A percentile compares a stretch with the other conserved stretches of the same genome.
phyloP scores from a whole-genome alignment of 2,113 vertebrate species.

The Ptilonorhynchus violaceus region DNA sequence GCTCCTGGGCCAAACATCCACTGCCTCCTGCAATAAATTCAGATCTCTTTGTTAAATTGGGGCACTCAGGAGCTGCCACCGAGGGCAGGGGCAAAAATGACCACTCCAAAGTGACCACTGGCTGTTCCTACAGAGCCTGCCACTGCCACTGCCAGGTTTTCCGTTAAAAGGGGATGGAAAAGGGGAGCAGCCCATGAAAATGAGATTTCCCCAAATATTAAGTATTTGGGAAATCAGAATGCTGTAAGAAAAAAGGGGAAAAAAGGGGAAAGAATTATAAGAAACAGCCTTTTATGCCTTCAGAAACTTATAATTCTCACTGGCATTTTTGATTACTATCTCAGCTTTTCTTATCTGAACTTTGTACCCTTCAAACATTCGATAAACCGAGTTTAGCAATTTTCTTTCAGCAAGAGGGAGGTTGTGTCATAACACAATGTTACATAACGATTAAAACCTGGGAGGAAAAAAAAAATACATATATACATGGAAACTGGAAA shows the following conservation, averaged over 20 bases:
- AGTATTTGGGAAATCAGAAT: background rate
- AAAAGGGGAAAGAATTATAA: background rate
- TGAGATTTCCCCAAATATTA: background rate
- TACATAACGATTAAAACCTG: slow-evolving; percentile 45
- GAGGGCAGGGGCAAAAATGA: background rate
- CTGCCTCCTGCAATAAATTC: background rate
- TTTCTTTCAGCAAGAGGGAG: slow-evolving; percentile 21
- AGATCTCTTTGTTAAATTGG: background rate
- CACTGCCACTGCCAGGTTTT: background rate
- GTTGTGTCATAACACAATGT: slow-evolving; percentile 22
- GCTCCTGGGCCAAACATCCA: background rate
- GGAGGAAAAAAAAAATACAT: background rate
- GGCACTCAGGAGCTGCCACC: background rate
- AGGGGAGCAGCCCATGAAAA: background rate
- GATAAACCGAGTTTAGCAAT: slow-evolving; percentile 25
- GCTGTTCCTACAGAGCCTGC: background rate
- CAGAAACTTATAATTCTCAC: slow-evolving; percentile 25
- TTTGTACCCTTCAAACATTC: slow-evolving; percentile 33
- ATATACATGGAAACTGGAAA: slow-evolving; percentile 1
- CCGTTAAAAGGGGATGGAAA: background rate
- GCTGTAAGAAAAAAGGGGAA: background rate
- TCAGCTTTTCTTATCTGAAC: slow-evolving; percentile 39
- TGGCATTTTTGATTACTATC: slow-evolving; percentile 25
- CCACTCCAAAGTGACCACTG: background rate
- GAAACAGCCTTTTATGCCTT: background rate